phyloP scores from a whole-genome alignment of 2,888 invertebrate species.

The Pandemis heparana region DNA sequence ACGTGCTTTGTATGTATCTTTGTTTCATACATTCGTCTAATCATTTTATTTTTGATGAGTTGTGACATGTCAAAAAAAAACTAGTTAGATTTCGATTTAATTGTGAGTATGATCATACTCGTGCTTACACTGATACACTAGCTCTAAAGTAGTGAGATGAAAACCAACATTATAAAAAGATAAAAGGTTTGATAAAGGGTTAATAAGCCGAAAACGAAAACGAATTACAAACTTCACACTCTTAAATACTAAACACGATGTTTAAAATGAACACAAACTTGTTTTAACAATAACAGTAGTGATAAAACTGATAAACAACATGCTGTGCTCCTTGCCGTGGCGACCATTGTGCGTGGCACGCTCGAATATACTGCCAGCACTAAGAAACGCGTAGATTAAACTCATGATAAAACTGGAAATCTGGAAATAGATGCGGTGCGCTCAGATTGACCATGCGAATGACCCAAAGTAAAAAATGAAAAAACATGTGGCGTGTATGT shows the following conservation, averaged over 20 bases:
- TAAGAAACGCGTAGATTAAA: constrained; percentile 21
- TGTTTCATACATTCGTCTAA: not conserved
- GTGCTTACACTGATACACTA: not conserved
- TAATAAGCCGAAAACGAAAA: no score
- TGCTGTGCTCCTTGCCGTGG: constrained; percentile 34
- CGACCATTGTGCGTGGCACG: constrained; percentile 57
- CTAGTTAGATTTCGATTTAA: no score
- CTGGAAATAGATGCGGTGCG: not conserved
- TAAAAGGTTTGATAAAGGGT: not conserved
- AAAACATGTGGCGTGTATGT: not conserved
- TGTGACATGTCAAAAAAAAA: no score
- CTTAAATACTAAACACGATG: not conserved
- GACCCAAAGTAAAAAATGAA: not conserved
- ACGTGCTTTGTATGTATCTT: not conserved
- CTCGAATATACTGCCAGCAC: constrained; percentile 48
- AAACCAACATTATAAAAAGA: not conserved
- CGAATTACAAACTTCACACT: not conserved
- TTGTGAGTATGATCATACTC: no score
- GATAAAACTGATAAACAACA: constrained; percentile 29
- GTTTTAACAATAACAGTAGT: constrained; percentile 23
- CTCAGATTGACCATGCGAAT: not conserved
- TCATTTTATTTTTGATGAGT: not conserved
- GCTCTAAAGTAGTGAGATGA: not conserved
- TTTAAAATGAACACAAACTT: constrained; percentile 29
- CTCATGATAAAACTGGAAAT: constrained; percentile 1